These are phyloP conservation scores for Plagiodera versicolora DNA, from an alignment of 2,888 invertebrate species.

Conservation along the genomic window DNA sequence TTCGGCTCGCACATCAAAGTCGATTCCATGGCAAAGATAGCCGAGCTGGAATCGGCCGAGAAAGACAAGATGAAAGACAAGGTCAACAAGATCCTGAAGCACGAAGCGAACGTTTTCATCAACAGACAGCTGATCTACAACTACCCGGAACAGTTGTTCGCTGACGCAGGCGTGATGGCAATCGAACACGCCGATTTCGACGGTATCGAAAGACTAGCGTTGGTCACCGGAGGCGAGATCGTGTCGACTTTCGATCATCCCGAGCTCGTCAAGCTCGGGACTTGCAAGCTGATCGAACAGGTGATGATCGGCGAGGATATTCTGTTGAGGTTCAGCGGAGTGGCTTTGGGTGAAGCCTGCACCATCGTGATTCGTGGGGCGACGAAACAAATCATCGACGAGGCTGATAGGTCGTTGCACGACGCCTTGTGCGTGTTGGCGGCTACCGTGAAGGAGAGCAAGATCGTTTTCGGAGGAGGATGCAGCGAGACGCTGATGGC, in stretches of 20 bases:
- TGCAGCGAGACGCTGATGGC: constrained; percentile 98
- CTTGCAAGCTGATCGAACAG: constrained; percentile 94
- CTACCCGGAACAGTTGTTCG: constrained; percentile 98
- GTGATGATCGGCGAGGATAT: constrained; percentile 98
- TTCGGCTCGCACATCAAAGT: constrained; percentile 95
- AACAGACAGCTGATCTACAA: constrained; percentile 99
- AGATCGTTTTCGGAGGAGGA: constrained; percentile 85
- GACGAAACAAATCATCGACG: constrained; percentile 97
- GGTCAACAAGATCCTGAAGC: constrained; percentile 91
- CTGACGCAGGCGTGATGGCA: constrained; percentile 97
- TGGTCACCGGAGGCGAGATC: constrained; percentile 96
- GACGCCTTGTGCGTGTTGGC: constrained; percentile 97
- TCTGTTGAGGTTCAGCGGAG: constrained; percentile 91
- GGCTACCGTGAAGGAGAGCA: constrained; percentile 92
- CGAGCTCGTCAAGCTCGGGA: constrained; percentile 86
- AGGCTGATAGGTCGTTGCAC: constrained; percentile 97
- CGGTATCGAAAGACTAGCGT: constrained; percentile 94
- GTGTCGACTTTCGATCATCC: constrained; percentile 98
- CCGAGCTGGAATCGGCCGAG: constrained; percentile 95
- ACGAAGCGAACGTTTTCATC: constrained; percentile 97
- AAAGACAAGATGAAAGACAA: constrained; percentile 99
- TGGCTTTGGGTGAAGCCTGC: constrained; percentile 94
- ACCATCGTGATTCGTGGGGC: constrained; percentile 96
- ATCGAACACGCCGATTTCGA: constrained; percentile 99
- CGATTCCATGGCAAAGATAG: constrained; percentile 92